Evolutionary conservation across 2,797 vertebrate species (phyloP), one percentile per base, ranked within the genome.

Genomic region (Rhinatrema bivittatum): DNA sequence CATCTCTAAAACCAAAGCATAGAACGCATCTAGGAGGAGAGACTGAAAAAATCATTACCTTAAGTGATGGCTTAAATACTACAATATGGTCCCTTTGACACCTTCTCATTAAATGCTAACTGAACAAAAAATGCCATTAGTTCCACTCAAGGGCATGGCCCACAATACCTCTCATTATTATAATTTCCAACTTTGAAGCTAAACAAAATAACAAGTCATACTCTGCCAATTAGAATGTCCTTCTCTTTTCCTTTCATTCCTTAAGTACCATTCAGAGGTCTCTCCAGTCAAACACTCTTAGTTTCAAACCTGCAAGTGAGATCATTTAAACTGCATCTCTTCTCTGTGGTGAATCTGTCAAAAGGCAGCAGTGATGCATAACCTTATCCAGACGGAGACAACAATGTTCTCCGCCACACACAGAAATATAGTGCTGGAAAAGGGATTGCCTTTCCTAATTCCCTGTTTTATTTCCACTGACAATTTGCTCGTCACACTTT

Each of bases 171-270:
- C 72, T 79, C 82, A 85, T 90, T 89, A 89, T 86, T 61, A 78
- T 84, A 75, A 82, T 85, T 91, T 90, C 79, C 79, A 82, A 60
- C 67, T 66, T 68, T 79, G 82, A 84, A 82, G 82, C 86, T 86
- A 90, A 91, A 81, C 82, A 73, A 88, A 89, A 89, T 75, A 87
- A 75, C 75, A 69, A 76, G 75, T 53, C 79, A 70, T 87, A 84
- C 90, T 90, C 91, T 87, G 77, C 82, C 87, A 90, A 91, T 91
- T 89, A 86, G 72, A 79, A 83, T 87, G 89, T 88, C 81, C 87
- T 86, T 78, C 69, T 71, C 72, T 72, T 82, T 79, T 68, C 50
- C 62, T 60, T 78, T 79, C 81, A 76, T 78, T 83, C 80, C 76
- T 76, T 73, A 78, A 79, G 78, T 74, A 66, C 76, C 50, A 68